Evolutionary conservation across 2,797 vertebrate species (phyloP).

Genomic region (Argyrosomus regius): DNA sequence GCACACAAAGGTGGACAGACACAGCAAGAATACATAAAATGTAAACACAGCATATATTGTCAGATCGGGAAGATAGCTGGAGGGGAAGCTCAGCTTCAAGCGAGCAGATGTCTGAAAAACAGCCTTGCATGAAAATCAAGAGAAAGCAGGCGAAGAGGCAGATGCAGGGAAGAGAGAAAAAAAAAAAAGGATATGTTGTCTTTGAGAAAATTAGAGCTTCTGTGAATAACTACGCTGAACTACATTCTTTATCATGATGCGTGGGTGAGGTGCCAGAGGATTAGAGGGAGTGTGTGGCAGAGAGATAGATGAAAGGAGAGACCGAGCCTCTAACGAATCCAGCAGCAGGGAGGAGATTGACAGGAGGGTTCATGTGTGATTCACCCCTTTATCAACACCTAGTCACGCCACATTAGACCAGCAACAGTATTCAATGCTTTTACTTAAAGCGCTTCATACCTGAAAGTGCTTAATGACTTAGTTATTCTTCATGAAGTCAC

Average conservation of each 20-base stretch:
- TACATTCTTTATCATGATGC: slow-evolving; percentile 62
- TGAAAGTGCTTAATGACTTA: slow-evolving; percentile 15
- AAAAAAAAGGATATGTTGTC: slow-evolving; percentile 45
- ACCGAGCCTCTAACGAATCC: slow-evolving; percentile 49
- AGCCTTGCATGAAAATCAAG: slow-evolving; percentile 40
- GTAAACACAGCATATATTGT: slow-evolving; percentile 39
- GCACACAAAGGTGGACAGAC: slow-evolving; percentile 44
- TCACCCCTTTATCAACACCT: slow-evolving; percentile 57
- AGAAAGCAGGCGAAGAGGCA: slow-evolving; percentile 35
- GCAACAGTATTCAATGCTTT: slow-evolving; percentile 35
- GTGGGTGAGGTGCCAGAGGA: slow-evolving; percentile 72
- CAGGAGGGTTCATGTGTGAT: slow-evolving; percentile 55
- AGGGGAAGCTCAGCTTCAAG: slow-evolving; percentile 30
- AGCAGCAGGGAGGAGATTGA: slow-evolving; percentile 61
- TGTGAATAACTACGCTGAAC: slow-evolving; percentile 70
- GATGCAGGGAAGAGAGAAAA: slow-evolving; percentile 28
- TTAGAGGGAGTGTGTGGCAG: slow-evolving; percentile 64
- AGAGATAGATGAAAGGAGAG: slow-evolving; percentile 56
- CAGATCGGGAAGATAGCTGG: slow-evolving; percentile 29
- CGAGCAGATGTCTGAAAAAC: slow-evolving; percentile 46
- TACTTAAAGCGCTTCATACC: slow-evolving; percentile 1
- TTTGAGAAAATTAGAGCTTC: slow-evolving; percentile 73
- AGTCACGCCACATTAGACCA: slow-evolving; percentile 40
- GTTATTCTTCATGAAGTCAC: slow-evolving; percentile 13
- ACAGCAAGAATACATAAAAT: slow-evolving; percentile 30